Evolutionary conservation across 2,888 invertebrate species (phyloP).

Genomic region (Dryococelus australis): DNA sequence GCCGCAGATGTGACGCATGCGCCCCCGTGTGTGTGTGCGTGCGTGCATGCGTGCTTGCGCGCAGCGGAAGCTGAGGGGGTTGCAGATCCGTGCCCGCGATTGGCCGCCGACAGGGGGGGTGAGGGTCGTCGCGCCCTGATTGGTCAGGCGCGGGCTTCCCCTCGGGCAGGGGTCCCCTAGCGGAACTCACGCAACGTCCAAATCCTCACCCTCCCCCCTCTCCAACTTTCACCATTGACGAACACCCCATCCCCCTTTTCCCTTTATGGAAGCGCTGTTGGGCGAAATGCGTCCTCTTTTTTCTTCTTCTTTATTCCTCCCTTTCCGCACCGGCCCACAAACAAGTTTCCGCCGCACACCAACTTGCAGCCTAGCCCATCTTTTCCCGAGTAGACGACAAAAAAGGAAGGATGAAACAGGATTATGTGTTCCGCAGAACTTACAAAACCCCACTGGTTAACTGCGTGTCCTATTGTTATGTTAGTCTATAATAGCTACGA

Average conservation of each 20-base stretch:
- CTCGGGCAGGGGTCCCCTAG: neutral
- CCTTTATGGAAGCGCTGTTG: neutral
- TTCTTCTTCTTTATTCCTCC: neutral
- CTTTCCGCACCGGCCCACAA: too few relatives aligned
- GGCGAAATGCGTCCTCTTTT: neutral
- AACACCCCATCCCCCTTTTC: neutral
- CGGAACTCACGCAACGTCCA: slow-evolving; percentile 10
- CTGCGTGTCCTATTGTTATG: too few relatives aligned
- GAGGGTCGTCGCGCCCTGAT: neutral
- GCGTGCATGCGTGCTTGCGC: neutral
- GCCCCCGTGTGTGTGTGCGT: too few relatives aligned
- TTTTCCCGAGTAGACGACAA: too few relatives aligned
- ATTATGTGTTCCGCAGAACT: too few relatives aligned
- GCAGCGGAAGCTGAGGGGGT: neutral
- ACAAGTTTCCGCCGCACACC: too few relatives aligned
- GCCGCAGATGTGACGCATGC: neutral
- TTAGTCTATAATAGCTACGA: too few relatives aligned
- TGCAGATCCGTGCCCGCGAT: neutral
- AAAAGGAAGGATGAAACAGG: too few relatives aligned
- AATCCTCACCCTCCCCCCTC: neutral
- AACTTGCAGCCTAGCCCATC: too few relatives aligned
- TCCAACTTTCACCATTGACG: neutral
- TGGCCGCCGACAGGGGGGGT: neutral
- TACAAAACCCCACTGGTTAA: too few relatives aligned
- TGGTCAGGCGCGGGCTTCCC: neutral